Base-by-base conservation (phyloP, 2,888 invertebrate genomes). In the Aspidiotus rigidus region DNA sequence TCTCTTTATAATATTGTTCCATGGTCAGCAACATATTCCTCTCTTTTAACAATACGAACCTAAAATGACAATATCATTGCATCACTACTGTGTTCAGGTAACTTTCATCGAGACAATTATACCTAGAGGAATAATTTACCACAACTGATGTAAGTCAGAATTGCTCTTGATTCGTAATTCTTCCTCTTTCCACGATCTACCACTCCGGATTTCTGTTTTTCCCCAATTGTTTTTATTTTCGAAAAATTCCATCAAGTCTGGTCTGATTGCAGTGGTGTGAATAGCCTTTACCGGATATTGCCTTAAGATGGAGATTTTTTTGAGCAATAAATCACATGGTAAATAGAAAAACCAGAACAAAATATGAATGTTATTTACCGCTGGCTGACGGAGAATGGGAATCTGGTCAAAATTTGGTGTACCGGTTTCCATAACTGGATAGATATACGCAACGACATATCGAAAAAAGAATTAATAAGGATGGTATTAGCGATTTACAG, bases 11-110 rank as follows among this genome's bases (percentile, higher is more conserved):
- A 77, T 88, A 89, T 72, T 91, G 84, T 79, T 96, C 92, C 97
- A 98, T 96, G 2, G 98, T 97, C 72, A 93, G 79, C 16, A 99
- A 81, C 97, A 98, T 97, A 78, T 99, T 99, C 69, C 88, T 83
- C 79, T 99, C 99, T 80, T 98, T 99, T 66, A 97, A 79, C 70
- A 99, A 80, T 15, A 90, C 83, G 79, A 82, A 90, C 88, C 88
- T 88, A 73, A 17, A 72, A 71, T n/a, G 70, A 64, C 71, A 62
- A 42, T 5, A 28, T 28, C 28, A 28, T 28, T 28, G 28, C 28
- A 28, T 28, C 28, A 28, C 1, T 28, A 28, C 28, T 28, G 28
- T 28, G 5, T 28, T 28, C 2, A 28, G 5, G 28, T 28, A 9
- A 49, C 11, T 13, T 39, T 15, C 28, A 28, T 5, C 2, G 28